Percentiles rank a stretch among this genome's conserved stretches.
Conservation (phyloP, 2,113 vertebrate genomes). For the Helogale parvula region DNA sequence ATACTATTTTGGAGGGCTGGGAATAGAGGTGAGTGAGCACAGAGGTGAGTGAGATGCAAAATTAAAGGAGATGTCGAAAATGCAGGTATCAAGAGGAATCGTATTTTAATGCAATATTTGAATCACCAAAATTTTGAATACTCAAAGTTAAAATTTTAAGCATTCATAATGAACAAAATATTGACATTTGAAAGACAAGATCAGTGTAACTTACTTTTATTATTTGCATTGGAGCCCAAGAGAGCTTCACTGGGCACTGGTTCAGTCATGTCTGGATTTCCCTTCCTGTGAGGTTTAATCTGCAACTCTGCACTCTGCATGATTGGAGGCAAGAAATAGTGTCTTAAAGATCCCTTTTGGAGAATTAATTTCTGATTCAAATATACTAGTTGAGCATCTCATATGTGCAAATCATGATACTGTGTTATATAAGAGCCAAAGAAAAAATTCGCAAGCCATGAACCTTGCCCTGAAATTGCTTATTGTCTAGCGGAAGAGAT, state of each 20-base stretch:
- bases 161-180: neutral
- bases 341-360: neutral
- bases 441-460: neutral
- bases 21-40: neutral
- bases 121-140: neutral
- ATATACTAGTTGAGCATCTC: neutral
- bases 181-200: neutral
- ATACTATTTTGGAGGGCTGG: neutral
- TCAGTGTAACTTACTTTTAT: neutral
- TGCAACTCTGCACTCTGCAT: neutral
- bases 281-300: neutral
- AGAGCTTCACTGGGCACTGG: neutral
- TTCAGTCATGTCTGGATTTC: neutral
- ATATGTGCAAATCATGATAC: neutral
- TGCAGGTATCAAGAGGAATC: neutral
- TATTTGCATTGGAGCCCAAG: neutral
- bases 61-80: neutral
- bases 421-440: neutral
- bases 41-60: neutral
- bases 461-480: neutral
- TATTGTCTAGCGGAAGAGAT: neutral
- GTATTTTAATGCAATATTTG: neutral
- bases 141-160: neutral
- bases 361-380: neutral
- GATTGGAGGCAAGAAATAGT: neutral